These are phyloP conservation scores for Epinotia nisella DNA, from an alignment of 2,888 invertebrate genomes.

Conservation along the genomic window DNA sequence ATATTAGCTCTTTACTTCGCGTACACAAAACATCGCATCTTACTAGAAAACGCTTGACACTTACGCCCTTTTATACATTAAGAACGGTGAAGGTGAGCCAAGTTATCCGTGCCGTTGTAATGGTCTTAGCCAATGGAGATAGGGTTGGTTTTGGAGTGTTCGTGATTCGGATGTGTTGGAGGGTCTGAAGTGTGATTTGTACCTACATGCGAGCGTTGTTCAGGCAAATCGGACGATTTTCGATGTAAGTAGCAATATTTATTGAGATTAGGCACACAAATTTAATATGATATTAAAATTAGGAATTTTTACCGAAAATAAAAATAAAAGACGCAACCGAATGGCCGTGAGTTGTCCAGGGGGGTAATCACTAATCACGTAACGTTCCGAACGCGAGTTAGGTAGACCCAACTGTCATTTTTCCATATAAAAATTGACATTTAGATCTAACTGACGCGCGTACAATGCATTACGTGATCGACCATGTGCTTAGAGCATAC, in stretches of 20 bases:
- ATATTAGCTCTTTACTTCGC: slow-evolving; percentile 58
- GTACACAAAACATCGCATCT: neutral
- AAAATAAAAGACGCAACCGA: too few relatives aligned
- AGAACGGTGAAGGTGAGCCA: neutral
- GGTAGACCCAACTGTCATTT: too few relatives aligned
- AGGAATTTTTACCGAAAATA: too few relatives aligned
- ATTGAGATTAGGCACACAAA: slow-evolving; percentile 3
- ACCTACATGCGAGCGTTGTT: slow-evolving; percentile 34
- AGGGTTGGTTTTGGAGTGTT: neutral
- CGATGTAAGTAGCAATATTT: slow-evolving; percentile 7
- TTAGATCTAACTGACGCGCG: too few relatives aligned
- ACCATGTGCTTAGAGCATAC: too few relatives aligned
- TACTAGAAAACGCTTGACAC: neutral
- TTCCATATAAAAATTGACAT: too few relatives aligned
- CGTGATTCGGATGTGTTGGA: neutral
- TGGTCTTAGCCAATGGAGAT: neutral
- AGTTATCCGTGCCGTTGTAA: neutral
- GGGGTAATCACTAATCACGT: too few relatives aligned
- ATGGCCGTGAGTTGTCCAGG: too few relatives aligned
- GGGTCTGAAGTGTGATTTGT: slow-evolving; percentile 34
- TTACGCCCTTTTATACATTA: slow-evolving; percentile 5
- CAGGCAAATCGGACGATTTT: slow-evolving; percentile 16
- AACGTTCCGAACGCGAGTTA: too few relatives aligned
- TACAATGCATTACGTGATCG: too few relatives aligned
- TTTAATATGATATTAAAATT: too few relatives aligned